Conservation (phyloP, 2,797 vertebrate genomes). For the Sebastes ruberrimus region DNA sequence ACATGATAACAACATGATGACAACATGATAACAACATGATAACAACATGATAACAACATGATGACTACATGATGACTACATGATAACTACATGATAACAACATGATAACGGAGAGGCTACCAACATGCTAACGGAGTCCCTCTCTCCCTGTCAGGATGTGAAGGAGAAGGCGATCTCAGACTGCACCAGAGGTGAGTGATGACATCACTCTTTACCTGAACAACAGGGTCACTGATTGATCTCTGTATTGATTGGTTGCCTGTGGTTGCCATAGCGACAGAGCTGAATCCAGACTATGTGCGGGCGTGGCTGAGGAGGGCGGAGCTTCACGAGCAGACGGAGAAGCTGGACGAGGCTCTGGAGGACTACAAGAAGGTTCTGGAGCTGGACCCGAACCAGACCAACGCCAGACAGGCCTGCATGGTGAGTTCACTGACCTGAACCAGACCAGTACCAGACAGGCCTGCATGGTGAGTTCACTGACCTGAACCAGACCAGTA, state of each 20-base stretch:
- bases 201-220: background rate
- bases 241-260: background rate
- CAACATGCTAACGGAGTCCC: background rate
- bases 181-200: constrained; percentile 90
- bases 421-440: constrained; percentile 81
- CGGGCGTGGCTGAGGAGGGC: constrained; percentile 91
- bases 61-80: no score
- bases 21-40: no score
- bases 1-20: no score
- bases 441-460: constrained; percentile 73
- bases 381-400: constrained; percentile 86
- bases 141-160: constrained; percentile 84
- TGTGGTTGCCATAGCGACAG: constrained; percentile 83
- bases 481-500: accelerated
- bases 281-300: constrained; percentile 90
- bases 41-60: no score
- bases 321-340: constrained; percentile 92
- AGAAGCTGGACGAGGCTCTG: constrained; percentile 95
- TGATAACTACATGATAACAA: no score
- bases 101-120: background rate
- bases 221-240: background rate
- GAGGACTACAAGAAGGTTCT: constrained; percentile 92
- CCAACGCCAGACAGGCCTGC: constrained; percentile 88
- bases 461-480: constrained; percentile 89
- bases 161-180: constrained; percentile 90